Percentiles rank a stretch among this genome's conserved stretches.
Conservation (phyloP, 2,888 invertebrate species). For the Agrotis segetum region DNA sequence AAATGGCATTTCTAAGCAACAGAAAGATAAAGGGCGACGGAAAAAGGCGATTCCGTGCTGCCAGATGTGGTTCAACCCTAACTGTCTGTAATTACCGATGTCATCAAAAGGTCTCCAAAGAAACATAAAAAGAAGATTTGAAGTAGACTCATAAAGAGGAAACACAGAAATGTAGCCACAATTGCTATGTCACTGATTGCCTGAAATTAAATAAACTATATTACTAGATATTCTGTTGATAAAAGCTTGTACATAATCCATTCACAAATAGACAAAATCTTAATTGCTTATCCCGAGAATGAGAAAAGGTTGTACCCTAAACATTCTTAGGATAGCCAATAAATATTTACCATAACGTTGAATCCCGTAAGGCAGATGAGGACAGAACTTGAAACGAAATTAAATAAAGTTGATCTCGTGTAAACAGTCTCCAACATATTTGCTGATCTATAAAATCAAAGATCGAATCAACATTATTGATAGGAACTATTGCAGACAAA, state of each 20-base stretch:
- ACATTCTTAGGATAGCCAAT: not conserved
- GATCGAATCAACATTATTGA: not conserved
- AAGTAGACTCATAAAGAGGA: conserved; percentile 73
- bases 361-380: conserved; percentile 81
- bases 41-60: too few relatives aligned
- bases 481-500: not conserved
- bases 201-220: conserved; percentile 65
- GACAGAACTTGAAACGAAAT: conserved; percentile 77
- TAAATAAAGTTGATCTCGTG: conserved; percentile 74
- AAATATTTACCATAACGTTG: conserved; percentile 73
- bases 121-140: conserved; percentile 81
- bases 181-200: conserved; percentile 70
- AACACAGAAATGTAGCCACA: conserved; percentile 72
- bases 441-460: conserved; percentile 66
- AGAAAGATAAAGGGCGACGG: too few relatives aligned
- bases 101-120: conserved; percentile 79
- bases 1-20: too few relatives aligned
- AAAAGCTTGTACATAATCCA: not conserved
- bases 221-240: not conserved
- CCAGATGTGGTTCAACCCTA: too few relatives aligned
- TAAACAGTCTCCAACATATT: conserved; percentile 72
- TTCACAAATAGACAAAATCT: not conserved
- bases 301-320: not conserved
- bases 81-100: conserved; percentile 71
- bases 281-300: not conserved